These are phyloP conservation scores for Zosterops pallidus DNA, from an alignment of 2,113 vertebrate genomes.

Conservation along the genomic window DNA sequence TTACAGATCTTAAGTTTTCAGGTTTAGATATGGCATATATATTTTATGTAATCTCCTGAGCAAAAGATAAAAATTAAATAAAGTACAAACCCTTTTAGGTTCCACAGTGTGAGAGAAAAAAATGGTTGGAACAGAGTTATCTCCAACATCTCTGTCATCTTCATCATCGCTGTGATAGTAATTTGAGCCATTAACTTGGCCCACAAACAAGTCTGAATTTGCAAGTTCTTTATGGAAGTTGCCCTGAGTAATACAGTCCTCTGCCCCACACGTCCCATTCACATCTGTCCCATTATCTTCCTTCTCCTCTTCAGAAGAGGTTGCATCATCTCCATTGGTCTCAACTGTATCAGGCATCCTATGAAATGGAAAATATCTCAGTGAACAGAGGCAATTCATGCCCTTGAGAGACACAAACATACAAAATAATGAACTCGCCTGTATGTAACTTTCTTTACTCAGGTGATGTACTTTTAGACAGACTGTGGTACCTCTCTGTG, in stretches of 20 bases:
- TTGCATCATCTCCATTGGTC: constrained; percentile 79
- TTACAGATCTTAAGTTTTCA: background rate
- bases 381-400: background rate
- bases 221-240: background rate
- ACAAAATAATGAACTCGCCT: background rate
- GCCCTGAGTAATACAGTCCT: constrained; percentile 51
- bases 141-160: constrained; percentile 52
- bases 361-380: background rate
- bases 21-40: background rate
- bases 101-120: constrained; percentile 94
- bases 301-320: constrained; percentile 87
- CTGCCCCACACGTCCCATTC: background rate
- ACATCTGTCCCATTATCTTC: constrained; percentile 62
- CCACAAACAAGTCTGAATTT: constrained; percentile 26
- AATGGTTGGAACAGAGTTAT: constrained; percentile 84
- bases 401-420: background rate
- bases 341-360: constrained; percentile 77
- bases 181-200: constrained; percentile 62
- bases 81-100: constrained; percentile 88
- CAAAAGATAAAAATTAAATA: background rate
- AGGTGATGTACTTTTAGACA: background rate
- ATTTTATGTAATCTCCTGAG: background rate
- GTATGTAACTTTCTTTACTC: background rate
- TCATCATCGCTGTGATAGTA: constrained; percentile 67
- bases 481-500: background rate